Evolutionary conservation across 2,797 vertebrate genomes (phyloP).

Genomic region (Lutjanus campechanus): DNA sequence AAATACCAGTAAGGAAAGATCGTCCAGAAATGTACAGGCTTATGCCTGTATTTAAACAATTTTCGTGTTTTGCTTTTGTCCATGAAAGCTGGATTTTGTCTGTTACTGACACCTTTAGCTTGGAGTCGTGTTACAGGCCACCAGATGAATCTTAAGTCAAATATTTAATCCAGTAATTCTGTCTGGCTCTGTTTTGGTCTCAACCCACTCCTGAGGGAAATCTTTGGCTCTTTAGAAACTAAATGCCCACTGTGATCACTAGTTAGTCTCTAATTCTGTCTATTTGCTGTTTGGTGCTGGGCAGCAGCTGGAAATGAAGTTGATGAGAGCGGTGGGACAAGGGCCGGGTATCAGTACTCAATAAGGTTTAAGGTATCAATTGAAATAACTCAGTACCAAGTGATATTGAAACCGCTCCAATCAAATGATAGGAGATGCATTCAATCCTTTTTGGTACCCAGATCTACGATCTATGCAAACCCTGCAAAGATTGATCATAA

Average conservation of each 20-base stretch:
- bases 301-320: background rate
- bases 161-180: background rate
- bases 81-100: background rate
- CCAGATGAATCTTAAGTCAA: conserved; percentile 8
- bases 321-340: background rate
- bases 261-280: background rate
- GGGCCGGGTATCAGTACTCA: too few species aligned
- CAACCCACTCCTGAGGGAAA: conserved; percentile 3
- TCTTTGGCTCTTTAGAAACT: background rate
- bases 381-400: too few species aligned
- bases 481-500: too few species aligned
- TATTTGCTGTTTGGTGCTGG: background rate
- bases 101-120: background rate
- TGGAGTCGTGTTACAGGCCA: conserved; percentile 14
- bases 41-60: background rate
- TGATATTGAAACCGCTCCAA: too few species aligned
- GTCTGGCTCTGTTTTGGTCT: conserved; percentile 10
- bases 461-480: too few species aligned
- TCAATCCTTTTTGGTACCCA: too few species aligned
- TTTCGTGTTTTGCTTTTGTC: background rate
- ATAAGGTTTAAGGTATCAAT: too few species aligned
- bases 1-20: background rate
- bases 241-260: conserved; percentile 4
- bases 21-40: background rate
- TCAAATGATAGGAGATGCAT: too few species aligned